Percentiles rank a stretch among this genome's conserved stretches.
These are phyloP conservation scores for Pollachius pollachius DNA, from an alignment of 2,113 vertebrate genomes.

Conservation along the genomic window DNA sequence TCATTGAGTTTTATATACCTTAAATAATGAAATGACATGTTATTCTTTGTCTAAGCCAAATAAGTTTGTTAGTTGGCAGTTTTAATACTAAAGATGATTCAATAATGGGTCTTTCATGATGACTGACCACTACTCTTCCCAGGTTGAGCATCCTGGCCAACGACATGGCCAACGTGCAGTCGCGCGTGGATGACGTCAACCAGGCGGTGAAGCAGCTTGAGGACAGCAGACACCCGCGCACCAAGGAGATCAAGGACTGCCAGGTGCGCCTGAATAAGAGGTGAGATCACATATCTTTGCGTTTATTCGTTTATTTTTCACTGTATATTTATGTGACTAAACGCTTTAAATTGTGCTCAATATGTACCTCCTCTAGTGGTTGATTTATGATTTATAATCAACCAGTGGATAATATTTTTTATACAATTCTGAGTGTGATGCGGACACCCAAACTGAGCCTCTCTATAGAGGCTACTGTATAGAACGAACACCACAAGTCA, in stretches of 20 bases:
- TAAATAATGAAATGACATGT: no score
- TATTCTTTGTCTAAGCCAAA: no score
- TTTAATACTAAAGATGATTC: not conserved
- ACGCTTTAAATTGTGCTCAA: no score
- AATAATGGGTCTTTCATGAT: not conserved
- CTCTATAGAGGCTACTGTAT: no score
- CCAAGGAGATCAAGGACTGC: conserved; percentile 83
- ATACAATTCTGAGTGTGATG: no score
- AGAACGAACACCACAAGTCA: no score
- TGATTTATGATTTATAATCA: no score
- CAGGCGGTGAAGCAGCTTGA: conserved; percentile 82
- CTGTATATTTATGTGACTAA: not conserved
- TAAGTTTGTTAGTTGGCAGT: not conserved
- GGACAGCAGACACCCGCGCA: conserved; percentile 86
- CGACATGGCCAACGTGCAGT: conserved; percentile 84
- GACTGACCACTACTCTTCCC: conserved; percentile 7
- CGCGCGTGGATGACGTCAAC: conserved; percentile 83
- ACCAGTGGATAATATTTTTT: no score
- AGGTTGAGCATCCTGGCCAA: conserved; percentile 89
- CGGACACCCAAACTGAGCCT: no score
- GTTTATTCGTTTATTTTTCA: not conserved
- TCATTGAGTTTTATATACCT: no score
- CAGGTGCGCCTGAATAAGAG: conserved; percentile 83
- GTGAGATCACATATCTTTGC: conserved; percentile 54
- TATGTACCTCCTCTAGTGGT: no score